These are phyloP conservation scores for Leptonema lineaticorne DNA, from an alignment of 1,140 invertebrate species.

Conservation along the genomic window DNA sequence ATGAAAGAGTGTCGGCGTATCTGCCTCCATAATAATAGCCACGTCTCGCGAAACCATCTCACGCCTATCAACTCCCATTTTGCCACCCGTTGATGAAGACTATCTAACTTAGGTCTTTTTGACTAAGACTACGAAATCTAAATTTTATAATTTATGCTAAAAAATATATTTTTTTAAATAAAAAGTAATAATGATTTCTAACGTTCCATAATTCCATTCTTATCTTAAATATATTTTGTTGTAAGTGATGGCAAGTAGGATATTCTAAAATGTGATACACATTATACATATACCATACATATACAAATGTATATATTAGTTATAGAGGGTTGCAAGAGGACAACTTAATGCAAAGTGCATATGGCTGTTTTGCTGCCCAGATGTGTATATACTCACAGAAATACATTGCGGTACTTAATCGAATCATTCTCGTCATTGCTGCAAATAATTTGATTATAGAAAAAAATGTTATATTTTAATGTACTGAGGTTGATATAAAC, in stretches of 20 bases:
- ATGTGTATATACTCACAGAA: constrained; percentile 24
- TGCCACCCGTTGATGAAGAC: neutral
- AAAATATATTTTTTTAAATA: no score
- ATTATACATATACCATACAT: no score
- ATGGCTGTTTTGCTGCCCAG: constrained; percentile 36
- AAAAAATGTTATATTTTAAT: neutral
- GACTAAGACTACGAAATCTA: no score
- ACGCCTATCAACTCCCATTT: neutral
- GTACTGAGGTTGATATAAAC: no score
- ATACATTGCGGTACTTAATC: constrained; percentile 31
- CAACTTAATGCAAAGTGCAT: constrained; percentile 41
- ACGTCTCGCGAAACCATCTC: neutral
- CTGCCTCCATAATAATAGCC: constrained; percentile 30
- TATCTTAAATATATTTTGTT: no score
- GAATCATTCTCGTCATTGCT: constrained; percentile 32
- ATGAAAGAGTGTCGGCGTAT: constrained; percentile 42
- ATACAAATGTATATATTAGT: no score
- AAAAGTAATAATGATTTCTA: no score
- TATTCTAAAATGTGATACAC: no score
- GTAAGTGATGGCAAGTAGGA: no score
- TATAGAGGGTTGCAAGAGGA: neutral
- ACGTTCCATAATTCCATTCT: no score
- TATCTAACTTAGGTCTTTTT: no score
- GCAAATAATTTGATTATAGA: constrained; percentile 20
- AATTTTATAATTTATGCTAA: no score